Evolutionary conservation across 2,113 vertebrate species (phyloP).

Genomic region (Pachypanchax playfairii): DNA sequence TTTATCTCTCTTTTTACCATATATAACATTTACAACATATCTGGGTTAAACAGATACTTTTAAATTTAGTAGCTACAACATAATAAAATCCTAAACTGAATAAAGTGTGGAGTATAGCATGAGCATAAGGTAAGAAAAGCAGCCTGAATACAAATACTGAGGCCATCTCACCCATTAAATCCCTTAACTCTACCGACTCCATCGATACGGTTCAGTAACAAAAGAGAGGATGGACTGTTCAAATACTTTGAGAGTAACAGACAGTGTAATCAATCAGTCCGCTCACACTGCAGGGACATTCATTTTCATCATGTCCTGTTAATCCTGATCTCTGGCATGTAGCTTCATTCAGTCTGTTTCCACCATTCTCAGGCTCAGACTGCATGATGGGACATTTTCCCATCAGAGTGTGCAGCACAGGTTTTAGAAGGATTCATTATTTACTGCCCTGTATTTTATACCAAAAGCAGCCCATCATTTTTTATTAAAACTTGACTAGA

Average conservation of each 20-base stretch:
- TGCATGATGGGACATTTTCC: conserved; percentile 27
- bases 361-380: conserved; percentile 5
- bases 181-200: background rate
- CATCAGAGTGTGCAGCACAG: background rate
- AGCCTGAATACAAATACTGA: conserved; percentile 27
- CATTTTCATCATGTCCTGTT: conserved; percentile 23
- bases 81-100: background rate
- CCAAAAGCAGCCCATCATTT: conserved; percentile 24
- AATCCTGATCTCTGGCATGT: background rate
- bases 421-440: conserved; percentile 13
- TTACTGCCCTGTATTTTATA: conserved; percentile 24
- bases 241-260: conserved; percentile 6
- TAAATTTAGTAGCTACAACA: no score
- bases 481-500: conserved; percentile 25
- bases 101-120: conserved; percentile 7
- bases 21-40: background rate
- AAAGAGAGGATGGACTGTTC: conserved; percentile 8
- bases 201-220: conserved; percentile 8
- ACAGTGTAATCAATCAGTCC: conserved; percentile 16
- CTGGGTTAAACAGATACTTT: conserved; percentile 1
- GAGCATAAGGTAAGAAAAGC: conserved; percentile 5
- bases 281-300: background rate
- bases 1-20: no score
- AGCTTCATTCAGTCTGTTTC: conserved; percentile 18
- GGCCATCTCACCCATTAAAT: conserved; percentile 10